Base-by-base conservation (phyloP, 92 coral and sea anemone genomes). In the Parazoanthus swiftii region DNA sequence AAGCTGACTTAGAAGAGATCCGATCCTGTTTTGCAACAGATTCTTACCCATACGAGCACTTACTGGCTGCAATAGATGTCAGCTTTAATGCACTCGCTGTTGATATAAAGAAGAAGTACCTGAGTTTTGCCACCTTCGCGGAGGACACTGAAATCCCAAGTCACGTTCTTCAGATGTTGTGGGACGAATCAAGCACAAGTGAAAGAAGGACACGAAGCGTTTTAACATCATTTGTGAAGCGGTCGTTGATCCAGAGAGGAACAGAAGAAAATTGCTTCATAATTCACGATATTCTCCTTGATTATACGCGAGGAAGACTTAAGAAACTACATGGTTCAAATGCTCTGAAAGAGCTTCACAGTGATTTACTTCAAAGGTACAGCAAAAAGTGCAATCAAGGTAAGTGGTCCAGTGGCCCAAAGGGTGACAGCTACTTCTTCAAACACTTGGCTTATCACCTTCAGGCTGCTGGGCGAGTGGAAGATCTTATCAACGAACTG, bases 141-240 rank as follows among this genome's bases (percentile, higher is more conserved):
- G 94, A 92, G 80, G 94, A 92, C 77, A 90, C 86, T 9, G 92
- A 92, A 54, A 77, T 92, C 59, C 94, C 94, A 70, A 82, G 89
- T 23, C 80, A 81, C 36, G 88, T 92, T 63, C 89, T 92, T 46
- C 92, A 92, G 80, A 87, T 90, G 91, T 71, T 92, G 43, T 92
- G 94, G 94, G 72, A 58, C 39, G 36, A 72, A 25, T n/a, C 21
- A 37, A 77, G 74, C 37, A 18, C 76, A 21, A 77, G 81, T n/a
- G 81, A 84, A 48, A 71, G 94, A 42, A 73, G 77, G 63, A 88
- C 86, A n/a, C 88, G 92, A 42, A 72, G 71, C n/a, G 26, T 73
- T 81, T 80, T 92, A 67, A 74, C 80, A 70, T 74, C 63, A 39
- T 67, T 92, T 66, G 92, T 90, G 43, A 86, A 88, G 54, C 92